Conservation (phyloP, 2,888 invertebrate species). For the Lepidochrysops patricia region DNA sequence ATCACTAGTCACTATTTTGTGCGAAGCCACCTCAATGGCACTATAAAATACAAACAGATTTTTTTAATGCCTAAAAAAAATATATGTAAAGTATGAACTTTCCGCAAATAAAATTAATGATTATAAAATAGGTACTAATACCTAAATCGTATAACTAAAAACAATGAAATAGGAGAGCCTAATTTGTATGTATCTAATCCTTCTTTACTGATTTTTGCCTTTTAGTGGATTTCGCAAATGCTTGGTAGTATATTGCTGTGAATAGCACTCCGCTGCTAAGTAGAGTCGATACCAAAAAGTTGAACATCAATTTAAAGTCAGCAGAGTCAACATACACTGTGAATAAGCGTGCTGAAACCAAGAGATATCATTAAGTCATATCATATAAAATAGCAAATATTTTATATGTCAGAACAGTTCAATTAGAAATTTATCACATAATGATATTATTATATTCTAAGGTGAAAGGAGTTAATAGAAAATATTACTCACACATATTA, state of each 20-base stretch:
- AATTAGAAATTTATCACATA: too few relatives aligned
- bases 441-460: too few relatives aligned
- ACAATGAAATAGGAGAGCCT: background rate
- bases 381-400: too few relatives aligned
- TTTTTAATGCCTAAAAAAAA: background rate
- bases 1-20: background rate
- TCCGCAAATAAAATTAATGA: background rate
- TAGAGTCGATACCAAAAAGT: conserved; percentile 81
- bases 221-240: background rate
- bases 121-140: background rate
- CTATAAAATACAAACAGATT: background rate
- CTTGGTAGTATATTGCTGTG: conserved; percentile 80
- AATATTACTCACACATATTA: conserved; percentile 80
- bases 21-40: background rate
- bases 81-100: too few relatives aligned
- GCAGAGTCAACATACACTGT: conserved; percentile 86
- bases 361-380: too few relatives aligned
- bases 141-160: background rate
- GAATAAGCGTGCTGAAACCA: conserved; percentile 82
- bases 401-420: background rate
- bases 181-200: background rate
- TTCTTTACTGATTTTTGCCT: background rate
- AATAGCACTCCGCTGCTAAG: conserved; percentile 81
- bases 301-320: conserved; percentile 80
- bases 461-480: too few relatives aligned